These are phyloP conservation scores for Artemia sinica DNA, from an alignment of 2,888 invertebrate genomes.

Conservation along the genomic window DNA sequence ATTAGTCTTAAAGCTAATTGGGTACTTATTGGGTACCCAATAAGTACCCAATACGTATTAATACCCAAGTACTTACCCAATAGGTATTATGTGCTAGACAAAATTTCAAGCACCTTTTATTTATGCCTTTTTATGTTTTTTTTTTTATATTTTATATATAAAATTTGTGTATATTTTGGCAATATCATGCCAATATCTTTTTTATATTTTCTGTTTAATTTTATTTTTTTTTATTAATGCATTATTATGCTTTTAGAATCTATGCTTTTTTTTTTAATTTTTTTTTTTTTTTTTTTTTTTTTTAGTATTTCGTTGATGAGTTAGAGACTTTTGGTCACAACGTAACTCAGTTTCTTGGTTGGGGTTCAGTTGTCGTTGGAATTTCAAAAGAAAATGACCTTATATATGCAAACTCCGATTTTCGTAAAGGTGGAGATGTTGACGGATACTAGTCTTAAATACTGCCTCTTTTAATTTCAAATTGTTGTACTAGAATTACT, in stretches of 20 bases:
- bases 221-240: not conserved
- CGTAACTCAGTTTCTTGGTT: not conserved
- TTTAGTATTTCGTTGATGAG: constrained; percentile 18
- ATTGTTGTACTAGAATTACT: too few species aligned
- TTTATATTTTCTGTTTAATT: not conserved
- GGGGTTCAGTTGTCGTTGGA: constrained; percentile 19
- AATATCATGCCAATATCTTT: not conserved
- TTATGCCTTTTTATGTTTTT: too few species aligned
- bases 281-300: not conserved
- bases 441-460: constrained; percentile 1
- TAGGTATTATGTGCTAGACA: too few species aligned
- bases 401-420: not conserved
- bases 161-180: too few species aligned
- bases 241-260: not conserved
- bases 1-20: too few species aligned
- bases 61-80: too few species aligned
- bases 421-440: not conserved
- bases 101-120: too few species aligned
- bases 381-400: constrained; percentile 15
- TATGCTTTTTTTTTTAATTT: not conserved
- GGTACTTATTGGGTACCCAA: too few species aligned
- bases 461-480: too few species aligned
- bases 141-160: too few species aligned
- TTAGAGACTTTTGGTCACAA: constrained; percentile 18
- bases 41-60: too few species aligned